Conservation (phyloP, 2,797 vertebrate species). For the Pseudopleuronectes americanus region DNA sequence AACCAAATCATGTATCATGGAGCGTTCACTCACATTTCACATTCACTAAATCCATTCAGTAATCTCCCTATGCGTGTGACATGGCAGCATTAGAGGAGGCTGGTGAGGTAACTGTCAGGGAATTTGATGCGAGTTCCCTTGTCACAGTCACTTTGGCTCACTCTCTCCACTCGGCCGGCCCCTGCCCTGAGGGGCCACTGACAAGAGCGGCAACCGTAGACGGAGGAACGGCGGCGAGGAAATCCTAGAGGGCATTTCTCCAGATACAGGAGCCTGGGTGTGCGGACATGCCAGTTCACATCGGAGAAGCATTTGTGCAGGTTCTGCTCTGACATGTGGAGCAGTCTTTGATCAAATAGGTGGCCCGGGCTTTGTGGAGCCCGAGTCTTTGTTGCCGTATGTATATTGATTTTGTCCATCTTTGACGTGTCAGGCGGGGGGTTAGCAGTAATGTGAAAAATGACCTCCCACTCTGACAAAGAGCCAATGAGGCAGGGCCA, state of each 20-base stretch:
- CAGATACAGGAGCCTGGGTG: slow-evolving; percentile 27
- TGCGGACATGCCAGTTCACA: slow-evolving; percentile 36
- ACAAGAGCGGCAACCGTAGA: slow-evolving; percentile 50
- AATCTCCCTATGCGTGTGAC: slow-evolving; percentile 71
- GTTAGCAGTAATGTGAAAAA: slow-evolving; percentile 75
- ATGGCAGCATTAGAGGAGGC: slow-evolving; percentile 58
- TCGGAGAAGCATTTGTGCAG: slow-evolving; percentile 13
- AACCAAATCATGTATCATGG: slow-evolving; percentile 49
- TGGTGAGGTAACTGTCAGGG: slow-evolving; percentile 72
- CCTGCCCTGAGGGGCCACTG: slow-evolving; percentile 63
- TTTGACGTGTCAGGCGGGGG: slow-evolving; percentile 66
- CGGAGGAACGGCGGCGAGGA: slow-evolving; percentile 30
- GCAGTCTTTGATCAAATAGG: slow-evolving; percentile 73
- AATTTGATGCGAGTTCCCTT: slow-evolving; percentile 68
- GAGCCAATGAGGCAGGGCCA: slow-evolving; percentile 44
- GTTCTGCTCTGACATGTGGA: slow-evolving; percentile 45
- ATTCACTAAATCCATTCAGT: slow-evolving; percentile 73
- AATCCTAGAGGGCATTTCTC: slow-evolving; percentile 54
- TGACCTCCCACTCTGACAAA: slow-evolving; percentile 53
- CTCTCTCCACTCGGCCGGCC: slow-evolving; percentile 60
- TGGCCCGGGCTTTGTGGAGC: slow-evolving; percentile 67
- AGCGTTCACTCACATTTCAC: slow-evolving; percentile 69
- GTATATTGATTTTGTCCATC: slow-evolving; percentile 75
- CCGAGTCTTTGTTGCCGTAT: slow-evolving; percentile 63
- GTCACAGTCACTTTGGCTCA: slow-evolving; percentile 67